These are phyloP conservation scores for Anarrhichthys ocellatus DNA, from an alignment of 2,113 vertebrate species.

Conservation along the genomic window DNA sequence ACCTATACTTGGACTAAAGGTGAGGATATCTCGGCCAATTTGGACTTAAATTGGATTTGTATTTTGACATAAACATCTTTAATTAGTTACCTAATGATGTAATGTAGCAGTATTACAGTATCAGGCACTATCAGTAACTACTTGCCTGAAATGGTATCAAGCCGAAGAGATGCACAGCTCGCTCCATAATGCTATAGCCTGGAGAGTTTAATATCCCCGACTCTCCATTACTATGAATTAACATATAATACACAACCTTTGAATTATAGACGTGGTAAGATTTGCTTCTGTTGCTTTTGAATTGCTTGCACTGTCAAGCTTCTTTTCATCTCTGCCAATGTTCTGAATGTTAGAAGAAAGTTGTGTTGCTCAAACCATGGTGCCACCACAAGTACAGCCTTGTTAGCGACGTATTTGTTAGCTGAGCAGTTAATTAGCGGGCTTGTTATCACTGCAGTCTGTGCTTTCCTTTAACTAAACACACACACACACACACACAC, in stretches of 20 bases:
- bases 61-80: neutral
- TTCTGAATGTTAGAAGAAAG: conserved; percentile 19
- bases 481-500: neutral
- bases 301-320: conserved; percentile 2
- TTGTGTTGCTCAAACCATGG: neutral
- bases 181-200: neutral
- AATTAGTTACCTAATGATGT: neutral
- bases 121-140: neutral
- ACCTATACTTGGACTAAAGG: neutral
- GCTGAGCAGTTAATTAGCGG: conserved; percentile 62
- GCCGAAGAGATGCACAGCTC: neutral
- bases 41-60: neutral
- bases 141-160: neutral
- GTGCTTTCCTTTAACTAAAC: conserved; percentile 23
- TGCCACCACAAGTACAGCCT: conserved; percentile 8
- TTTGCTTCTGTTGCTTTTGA: conserved; percentile 1
- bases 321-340: conserved; percentile 18
- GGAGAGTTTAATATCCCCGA: neutral
- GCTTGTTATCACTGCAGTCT: conserved; percentile 49
- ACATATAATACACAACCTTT: neutral
- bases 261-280: neutral
- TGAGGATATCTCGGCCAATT: neutral
- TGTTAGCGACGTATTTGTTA: conserved; percentile 36
- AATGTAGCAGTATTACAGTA: too few species aligned
- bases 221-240: neutral